These are phyloP conservation scores for Dinocampus coccinellae DNA, from an alignment of 2,888 invertebrate genomes.

Conservation along the genomic window DNA sequence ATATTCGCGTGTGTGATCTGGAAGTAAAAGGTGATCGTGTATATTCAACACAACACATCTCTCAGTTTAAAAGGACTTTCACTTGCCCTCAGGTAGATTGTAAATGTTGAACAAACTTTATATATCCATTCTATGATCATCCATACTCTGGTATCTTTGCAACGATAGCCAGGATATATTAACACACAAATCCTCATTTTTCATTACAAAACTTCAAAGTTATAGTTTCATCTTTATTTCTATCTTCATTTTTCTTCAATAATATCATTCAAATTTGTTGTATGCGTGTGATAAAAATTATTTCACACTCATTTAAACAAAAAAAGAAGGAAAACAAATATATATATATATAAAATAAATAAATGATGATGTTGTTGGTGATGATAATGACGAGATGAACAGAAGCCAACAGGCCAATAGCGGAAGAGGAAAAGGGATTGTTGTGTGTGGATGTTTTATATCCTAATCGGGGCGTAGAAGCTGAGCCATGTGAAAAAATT, in stretches of 20 bases:
- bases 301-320: background rate
- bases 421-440: constrained; percentile 26
- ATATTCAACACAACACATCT: background rate
- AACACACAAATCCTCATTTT: background rate
- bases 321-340: background rate
- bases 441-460: background rate
- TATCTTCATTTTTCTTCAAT: no score
- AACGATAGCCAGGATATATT: constrained; percentile 15
- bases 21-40: constrained; percentile 15
- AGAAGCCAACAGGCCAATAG: constrained; percentile 1
- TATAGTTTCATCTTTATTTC: no score
- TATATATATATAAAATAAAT: background rate
- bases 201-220: background rate
- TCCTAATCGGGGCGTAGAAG: constrained; percentile 37
- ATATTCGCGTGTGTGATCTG: constrained; percentile 18
- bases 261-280: no score
- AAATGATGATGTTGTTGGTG: background rate
- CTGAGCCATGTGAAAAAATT: constrained; percentile 57
- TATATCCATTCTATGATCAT: constrained; percentile 49
- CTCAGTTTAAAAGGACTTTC: constrained; percentile 59
- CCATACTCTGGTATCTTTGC: no score
- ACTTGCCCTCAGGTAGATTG: constrained; percentile 60
- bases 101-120: constrained; percentile 53
- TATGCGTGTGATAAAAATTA: background rate
- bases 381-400: background rate